Percentiles rank a stretch among this genome's conserved stretches.
These are phyloP conservation scores for Zalophus californianus DNA, from an alignment of 2,797 vertebrate genomes.

Conservation along the genomic window DNA sequence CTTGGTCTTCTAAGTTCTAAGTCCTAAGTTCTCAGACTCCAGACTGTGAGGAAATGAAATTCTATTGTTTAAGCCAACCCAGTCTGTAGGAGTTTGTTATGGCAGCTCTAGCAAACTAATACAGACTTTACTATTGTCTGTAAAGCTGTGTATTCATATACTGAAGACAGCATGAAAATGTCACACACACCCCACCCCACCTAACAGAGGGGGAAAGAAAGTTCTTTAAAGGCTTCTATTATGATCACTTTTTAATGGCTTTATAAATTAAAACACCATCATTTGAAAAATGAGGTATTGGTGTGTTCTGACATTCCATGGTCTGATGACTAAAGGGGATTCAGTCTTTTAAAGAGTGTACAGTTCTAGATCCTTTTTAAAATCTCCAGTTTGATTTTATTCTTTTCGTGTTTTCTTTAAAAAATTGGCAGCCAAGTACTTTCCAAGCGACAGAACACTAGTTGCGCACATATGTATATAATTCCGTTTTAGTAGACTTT, in stretches of 20 bases:
- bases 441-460: conserved; percentile 80
- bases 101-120: neutral
- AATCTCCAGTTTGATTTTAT: conserved; percentile 65
- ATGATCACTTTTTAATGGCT: conserved; percentile 15
- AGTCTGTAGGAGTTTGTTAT: neutral
- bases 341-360: conserved; percentile 52
- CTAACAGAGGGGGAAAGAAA: neutral
- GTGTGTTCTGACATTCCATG: conserved; percentile 51
- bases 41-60: neutral
- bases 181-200: neutral
- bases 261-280: conserved; percentile 53
- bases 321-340: conserved; percentile 54
- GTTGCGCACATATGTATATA: conserved; percentile 47
- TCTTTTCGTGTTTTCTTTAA: conserved; percentile 70
- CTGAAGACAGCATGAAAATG: neutral
- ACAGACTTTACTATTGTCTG: neutral
- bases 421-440: conserved; percentile 76
- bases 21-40: neutral
- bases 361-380: conserved; percentile 50
- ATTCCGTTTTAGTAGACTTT: neutral
- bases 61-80: neutral
- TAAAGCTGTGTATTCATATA: neutral
- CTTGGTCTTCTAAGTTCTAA: neutral
- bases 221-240: neutral
- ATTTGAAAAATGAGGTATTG: conserved; percentile 37